Base-by-base conservation (phyloP, 2,888 invertebrate species). In the Tetramorium bicarinatum region DNA sequence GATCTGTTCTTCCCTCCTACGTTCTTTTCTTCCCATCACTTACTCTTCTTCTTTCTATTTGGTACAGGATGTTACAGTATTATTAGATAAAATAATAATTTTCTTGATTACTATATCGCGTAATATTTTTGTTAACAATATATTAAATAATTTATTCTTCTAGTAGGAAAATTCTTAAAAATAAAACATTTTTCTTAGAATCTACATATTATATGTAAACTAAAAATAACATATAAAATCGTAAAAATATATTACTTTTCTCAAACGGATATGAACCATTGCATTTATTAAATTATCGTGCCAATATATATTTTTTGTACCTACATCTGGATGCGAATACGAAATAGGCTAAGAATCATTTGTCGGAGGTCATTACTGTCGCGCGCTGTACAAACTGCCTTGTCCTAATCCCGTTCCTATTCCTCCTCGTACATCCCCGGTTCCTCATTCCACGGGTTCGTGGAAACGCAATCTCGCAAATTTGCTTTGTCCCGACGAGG, bases 381-480 rank as follows among this genome's bases (percentile, higher is more conserved):
- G 59, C 79, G 59, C 47, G 18, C 74, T 59, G 47, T 59, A 74
- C 44, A 54, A 77, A 77, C 74, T 59, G 34, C 59, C 79, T 80
- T 59, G 74, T 80, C 34, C 79, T 72, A 80, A 80, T 72, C 79
- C 74, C 47, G 79, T 79, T 79, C 29, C 77, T 71, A 79, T 85
- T 82, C 87, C 72, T 67, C 61, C 79, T 72, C 67, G 49, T 74
- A 80, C 82, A 80, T 85, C 86, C 66, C 69, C 79, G 74, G 52
- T 69, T 86, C 83, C 87, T 90, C 87, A 89, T 90, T 87, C 89
- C 79, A 86, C 77, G 87, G 54, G 88, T 66, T 84, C 89, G 90
- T 88, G 87, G 91, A 92, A 91, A 91, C 88, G 90, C 91, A 92
- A 92, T 92, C 92, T 93, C 90, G 89, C 90, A 91, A 93, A 92